A percentile compares a stretch with the other conserved stretches of the same genome.
Evolutionary conservation across 1,140 invertebrate genomes (phyloP).

Genomic region (Proctacanthus coquilletti): DNA sequence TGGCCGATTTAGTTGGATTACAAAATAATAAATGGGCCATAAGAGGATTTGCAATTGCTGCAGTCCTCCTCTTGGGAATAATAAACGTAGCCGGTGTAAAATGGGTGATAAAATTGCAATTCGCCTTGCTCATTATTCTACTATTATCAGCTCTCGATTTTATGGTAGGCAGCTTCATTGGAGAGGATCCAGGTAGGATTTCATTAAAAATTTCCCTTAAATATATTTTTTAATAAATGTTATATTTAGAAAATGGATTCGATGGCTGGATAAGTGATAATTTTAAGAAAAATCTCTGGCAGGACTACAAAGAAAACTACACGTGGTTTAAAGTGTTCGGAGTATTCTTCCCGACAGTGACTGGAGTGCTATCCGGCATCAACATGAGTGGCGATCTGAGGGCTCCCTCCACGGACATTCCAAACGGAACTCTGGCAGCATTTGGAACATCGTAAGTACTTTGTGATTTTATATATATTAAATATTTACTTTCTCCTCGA

Average conservation of each 20-base stretch:
- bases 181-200: slow-evolving; percentile 42
- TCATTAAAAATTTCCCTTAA: background rate
- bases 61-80: slow-evolving; percentile 63
- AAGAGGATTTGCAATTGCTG: slow-evolving; percentile 62
- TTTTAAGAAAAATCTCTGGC: slow-evolving; percentile 67
- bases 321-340: slow-evolving; percentile 87
- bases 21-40: slow-evolving; percentile 57
- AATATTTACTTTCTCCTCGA: slow-evolving; percentile 14
- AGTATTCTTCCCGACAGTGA: slow-evolving; percentile 88
- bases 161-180: slow-evolving; percentile 71
- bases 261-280: slow-evolving; percentile 68
- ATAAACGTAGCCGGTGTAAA: slow-evolving; percentile 87
- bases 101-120: slow-evolving; percentile 85
- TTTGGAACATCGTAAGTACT: slow-evolving; percentile 59
- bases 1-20: slow-evolving; percentile 66
- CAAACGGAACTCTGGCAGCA: slow-evolving; percentile 83
- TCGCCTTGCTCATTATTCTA: slow-evolving; percentile 65
- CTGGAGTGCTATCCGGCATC: slow-evolving; percentile 86
- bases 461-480: background rate
- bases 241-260: slow-evolving; percentile 54
- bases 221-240: background rate
- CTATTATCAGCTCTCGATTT: slow-evolving; percentile 79
- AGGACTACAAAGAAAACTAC: slow-evolving; percentile 60
- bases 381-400: slow-evolving; percentile 95
- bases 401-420: slow-evolving; percentile 82